A percentile compares a stretch with the other conserved stretches of the same genome.
phyloP scores from a whole-genome alignment of 2,797 vertebrate species.

The Telmatherina bonti region DNA sequence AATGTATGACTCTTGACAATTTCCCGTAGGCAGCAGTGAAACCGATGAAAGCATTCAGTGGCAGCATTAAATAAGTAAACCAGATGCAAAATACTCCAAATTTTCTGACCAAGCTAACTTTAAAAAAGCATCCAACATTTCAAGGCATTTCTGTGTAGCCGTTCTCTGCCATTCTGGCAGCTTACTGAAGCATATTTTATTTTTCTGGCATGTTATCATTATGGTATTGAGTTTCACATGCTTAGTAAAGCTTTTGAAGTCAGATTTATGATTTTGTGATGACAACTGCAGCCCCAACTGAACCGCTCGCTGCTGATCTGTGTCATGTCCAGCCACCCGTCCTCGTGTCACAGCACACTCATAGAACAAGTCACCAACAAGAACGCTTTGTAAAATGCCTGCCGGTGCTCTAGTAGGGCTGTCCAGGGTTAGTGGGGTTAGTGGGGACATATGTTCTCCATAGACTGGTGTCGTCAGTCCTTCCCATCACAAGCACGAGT shows the following conservation, averaged over 20 bases:
- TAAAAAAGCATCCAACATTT: conserved; percentile 12
- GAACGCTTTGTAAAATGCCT: conserved; percentile 59
- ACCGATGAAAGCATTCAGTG: conserved; percentile 1
- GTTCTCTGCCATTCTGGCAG: conserved; percentile 3
- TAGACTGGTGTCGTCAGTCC: conserved; percentile 61
- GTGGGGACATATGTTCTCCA: conserved; percentile 68
- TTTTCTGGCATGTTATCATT: conserved; percentile 28
- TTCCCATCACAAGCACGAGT: conserved; percentile 55
- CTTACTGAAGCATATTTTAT: conserved; percentile 16
- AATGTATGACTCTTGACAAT: conserved; percentile 7
- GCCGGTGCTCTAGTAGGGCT: conserved; percentile 23
- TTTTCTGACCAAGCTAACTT: background rate
- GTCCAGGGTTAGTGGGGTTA: conserved; percentile 62
- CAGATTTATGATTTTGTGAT: conserved; percentile 21
- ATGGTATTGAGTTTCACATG: conserved; percentile 24
- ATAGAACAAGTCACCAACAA: conserved; percentile 55
- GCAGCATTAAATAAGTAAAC: conserved; percentile 11
- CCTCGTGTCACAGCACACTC: conserved; percentile 57
- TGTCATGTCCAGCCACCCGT: conserved; percentile 41
- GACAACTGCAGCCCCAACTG: conserved; percentile 12
- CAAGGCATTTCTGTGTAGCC: conserved; percentile 5
- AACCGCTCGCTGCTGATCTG: conserved; percentile 36
- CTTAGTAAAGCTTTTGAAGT: conserved; percentile 25
- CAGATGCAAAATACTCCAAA: conserved; percentile 18
- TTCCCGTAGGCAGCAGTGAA: conserved; percentile 14